Evolutionary conservation across 2,113 vertebrate genomes (phyloP).

Genomic region (Nannospalax galili): DNA sequence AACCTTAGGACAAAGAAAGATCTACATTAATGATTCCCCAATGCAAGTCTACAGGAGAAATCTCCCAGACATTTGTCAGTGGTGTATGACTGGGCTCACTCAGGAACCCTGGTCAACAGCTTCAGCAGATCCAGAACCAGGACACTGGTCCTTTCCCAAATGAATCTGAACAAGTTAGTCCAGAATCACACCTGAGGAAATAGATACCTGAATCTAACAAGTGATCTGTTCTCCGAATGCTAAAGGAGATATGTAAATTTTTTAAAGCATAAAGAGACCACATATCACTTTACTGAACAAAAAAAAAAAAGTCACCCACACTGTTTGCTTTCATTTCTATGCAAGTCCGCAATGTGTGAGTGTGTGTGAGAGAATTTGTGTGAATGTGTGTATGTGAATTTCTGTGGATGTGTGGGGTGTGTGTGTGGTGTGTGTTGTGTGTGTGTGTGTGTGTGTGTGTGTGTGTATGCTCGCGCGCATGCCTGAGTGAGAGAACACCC

Average conservation of each 20-base stretch:
- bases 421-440: background rate
- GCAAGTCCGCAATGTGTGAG: background rate
- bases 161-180: background rate
- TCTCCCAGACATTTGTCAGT: background rate
- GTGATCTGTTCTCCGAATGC: background rate
- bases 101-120: background rate
- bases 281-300: background rate
- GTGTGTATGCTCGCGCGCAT: background rate
- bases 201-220: background rate
- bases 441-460: background rate
- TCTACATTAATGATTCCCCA: background rate
- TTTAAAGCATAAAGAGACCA: background rate
- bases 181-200: background rate
- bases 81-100: background rate
- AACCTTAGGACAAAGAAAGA: background rate
- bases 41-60: background rate
- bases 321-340: background rate
- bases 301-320: background rate
- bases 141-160: background rate
- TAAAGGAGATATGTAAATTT: background rate
- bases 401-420: background rate
- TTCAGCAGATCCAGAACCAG: background rate
- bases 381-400: background rate
- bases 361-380: background rate
- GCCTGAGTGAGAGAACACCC: too few species aligned